phyloP scores from a whole-genome alignment of 1,140 invertebrate genomes.

The Heliconius hermathena region DNA sequence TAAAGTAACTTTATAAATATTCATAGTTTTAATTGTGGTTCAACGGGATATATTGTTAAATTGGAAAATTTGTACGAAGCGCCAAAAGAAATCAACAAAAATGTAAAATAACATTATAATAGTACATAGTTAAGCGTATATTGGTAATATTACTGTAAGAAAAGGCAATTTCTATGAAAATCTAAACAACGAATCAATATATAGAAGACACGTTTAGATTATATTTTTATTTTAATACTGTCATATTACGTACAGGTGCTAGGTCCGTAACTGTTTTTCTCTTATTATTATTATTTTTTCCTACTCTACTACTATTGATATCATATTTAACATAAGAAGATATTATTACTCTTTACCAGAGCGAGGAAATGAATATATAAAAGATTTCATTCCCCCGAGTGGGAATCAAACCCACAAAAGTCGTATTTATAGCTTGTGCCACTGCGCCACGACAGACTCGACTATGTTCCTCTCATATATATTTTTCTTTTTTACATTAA shows the following conservation, averaged over 20 bases:
- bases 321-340: too few species aligned
- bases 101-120: neutral
- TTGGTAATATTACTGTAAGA: too few species aligned
- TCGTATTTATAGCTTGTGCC: neutral
- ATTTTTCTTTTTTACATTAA: neutral
- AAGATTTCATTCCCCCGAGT: neutral
- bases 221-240: too few species aligned
- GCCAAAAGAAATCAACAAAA: neutral
- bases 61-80: neutral
- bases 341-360: neutral
- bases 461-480: neutral
- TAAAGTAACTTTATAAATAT: slow-evolving; percentile 5
- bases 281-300: too few species aligned
- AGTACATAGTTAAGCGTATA: neutral
- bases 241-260: too few species aligned
- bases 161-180: too few species aligned
- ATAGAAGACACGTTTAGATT: too few species aligned
- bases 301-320: too few species aligned
- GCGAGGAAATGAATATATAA: neutral
- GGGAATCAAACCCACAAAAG: neutral
- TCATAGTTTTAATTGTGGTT: neutral
- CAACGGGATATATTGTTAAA: neutral
- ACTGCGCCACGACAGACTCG: neutral
- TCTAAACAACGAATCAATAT: too few species aligned
- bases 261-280: too few species aligned